Conservation (phyloP, 2,113 vertebrate genomes). For the Shinisaurus crocodilurus region DNA sequence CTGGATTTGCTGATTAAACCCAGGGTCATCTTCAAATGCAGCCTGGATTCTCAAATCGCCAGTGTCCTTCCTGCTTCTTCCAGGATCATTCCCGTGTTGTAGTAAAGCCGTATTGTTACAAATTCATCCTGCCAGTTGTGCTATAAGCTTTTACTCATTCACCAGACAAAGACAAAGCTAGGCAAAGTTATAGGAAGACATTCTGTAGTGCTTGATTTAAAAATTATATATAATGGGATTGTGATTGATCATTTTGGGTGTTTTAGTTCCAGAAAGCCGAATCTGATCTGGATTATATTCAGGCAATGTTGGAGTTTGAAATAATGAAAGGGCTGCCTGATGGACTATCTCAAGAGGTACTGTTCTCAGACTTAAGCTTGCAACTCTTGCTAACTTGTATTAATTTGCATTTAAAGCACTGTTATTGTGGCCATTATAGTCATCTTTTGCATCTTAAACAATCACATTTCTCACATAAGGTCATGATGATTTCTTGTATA, state of each 20-base stretch:
- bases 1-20: background rate
- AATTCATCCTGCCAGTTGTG: background rate
- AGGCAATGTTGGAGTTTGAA: conserved; percentile 89
- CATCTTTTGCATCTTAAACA: background rate
- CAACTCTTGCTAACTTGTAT: background rate
- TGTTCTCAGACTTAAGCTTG: conserved; percentile 7
- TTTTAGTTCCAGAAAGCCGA: conserved; percentile 95
- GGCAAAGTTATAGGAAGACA: background rate
- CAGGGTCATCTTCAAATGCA: background rate
- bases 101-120: background rate
- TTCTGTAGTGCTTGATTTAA: background rate
- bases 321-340: conserved; percentile 81
- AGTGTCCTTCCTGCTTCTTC: background rate
- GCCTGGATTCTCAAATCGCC: background rate
- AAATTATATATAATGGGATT: conserved; percentile 30
- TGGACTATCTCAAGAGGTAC: conserved; percentile 81
- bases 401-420: background rate
- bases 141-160: background rate
- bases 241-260: conserved; percentile 56
- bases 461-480: background rate
- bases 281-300: conserved; percentile 92
- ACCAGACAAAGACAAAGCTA: background rate
- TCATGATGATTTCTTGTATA: background rate
- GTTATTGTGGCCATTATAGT: background rate
- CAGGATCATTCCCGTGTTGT: background rate